These are phyloP conservation scores for Spialia ferax DNA, from an alignment of 2,888 invertebrate species.

Conservation along the genomic window DNA sequence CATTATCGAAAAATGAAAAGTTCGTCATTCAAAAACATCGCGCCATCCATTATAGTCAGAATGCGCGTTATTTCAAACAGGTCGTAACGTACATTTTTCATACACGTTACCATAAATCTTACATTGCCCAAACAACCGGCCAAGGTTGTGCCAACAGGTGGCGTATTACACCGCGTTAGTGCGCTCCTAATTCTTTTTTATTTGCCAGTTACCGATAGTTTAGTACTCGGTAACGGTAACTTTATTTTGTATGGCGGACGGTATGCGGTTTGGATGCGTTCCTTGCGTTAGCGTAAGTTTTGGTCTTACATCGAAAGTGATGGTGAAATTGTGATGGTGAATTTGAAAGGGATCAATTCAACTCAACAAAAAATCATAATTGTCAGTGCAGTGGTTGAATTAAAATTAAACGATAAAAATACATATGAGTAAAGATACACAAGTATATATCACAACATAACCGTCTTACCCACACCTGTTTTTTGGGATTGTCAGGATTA, in stretches of 20 bases:
- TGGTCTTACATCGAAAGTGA: neutral
- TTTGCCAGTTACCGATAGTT: slow-evolving; percentile 26
- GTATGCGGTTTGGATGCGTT: neutral
- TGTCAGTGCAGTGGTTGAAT: no score
- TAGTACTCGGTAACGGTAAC: slow-evolving; percentile 2
- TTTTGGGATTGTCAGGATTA: no score
- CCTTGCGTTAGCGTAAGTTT: neutral
- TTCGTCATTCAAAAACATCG: neutral
- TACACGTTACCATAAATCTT: slow-evolving; percentile 35
- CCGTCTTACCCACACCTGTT: no score
- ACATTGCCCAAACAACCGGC: slow-evolving; percentile 28
- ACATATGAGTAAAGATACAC: no score
- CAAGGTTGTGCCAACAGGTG: slow-evolving; percentile 42
- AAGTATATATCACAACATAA: no score
- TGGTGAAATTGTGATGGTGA: neutral
- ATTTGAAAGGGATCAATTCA: no score
- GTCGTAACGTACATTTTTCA: slow-evolving; percentile 30
- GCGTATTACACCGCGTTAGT: slow-evolving; percentile 40
- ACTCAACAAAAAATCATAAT: no score
- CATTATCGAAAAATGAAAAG: neutral
- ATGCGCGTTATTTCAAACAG: slow-evolving; percentile 26
- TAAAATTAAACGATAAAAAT: no score
- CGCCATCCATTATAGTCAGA: slow-evolving; percentile 23
- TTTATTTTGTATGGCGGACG: neutral
- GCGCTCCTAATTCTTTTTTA: slow-evolving; percentile 40